Conservation (phyloP, 2,888 invertebrate species). For the Lucinisca nassula region DNA sequence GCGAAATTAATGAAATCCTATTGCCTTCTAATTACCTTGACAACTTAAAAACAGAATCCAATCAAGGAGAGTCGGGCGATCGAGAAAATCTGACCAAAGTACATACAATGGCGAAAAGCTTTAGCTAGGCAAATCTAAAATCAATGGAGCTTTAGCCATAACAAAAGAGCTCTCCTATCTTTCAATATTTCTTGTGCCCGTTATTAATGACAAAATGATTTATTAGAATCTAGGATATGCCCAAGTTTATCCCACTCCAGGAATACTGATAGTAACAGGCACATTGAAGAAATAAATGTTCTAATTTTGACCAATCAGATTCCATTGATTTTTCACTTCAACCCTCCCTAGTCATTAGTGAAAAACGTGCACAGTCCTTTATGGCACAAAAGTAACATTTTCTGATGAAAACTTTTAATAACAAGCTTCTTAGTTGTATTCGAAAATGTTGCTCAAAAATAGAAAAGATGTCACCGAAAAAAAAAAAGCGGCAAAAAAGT, state of each 20-base stretch:
- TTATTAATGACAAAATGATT: conserved; percentile 54
- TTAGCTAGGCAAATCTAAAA: conserved; percentile 3
- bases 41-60: conserved; percentile 17
- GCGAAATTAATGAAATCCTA: conserved; percentile 1
- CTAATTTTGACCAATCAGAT: too few relatives aligned
- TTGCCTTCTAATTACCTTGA: conserved; percentile 7
- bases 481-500: too few relatives aligned
- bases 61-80: background rate
- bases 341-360: too few relatives aligned
- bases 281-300: too few relatives aligned
- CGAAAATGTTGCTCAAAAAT: too few relatives aligned
- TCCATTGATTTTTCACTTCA: too few relatives aligned
- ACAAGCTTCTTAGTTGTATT: too few relatives aligned
- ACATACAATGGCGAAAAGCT: background rate
- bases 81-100: background rate
- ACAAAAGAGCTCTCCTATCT: background rate
- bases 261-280: too few relatives aligned
- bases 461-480: too few relatives aligned
- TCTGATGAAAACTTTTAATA: too few relatives aligned
- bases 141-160: background rate
- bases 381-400: too few relatives aligned
- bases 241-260: conserved; percentile 9
- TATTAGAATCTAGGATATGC: conserved; percentile 50
- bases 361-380: too few relatives aligned
- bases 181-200: background rate